Percentiles rank a stretch among this genome's conserved stretches.
These are phyloP conservation scores for Recurvirostra avosetta DNA, from an alignment of 2,113 vertebrate genomes.

Conservation along the genomic window DNA sequence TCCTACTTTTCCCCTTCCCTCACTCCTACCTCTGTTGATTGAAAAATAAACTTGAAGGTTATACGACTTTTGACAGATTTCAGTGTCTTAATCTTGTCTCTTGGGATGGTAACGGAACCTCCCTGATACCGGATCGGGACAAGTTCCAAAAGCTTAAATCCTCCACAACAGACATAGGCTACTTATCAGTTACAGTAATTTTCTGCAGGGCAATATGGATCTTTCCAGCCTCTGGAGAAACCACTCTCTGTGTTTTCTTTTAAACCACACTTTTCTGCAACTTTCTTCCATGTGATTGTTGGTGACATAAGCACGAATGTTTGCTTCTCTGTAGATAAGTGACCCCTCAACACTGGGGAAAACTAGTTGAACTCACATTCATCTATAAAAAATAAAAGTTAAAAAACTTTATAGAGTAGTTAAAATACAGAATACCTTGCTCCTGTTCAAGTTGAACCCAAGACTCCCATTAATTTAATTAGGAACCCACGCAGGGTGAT, in stretches of 20 bases:
- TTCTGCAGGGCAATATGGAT: not conserved
- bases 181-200: not conserved
- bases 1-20: too few species aligned
- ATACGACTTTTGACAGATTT: too few species aligned
- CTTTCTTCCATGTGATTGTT: not conserved
- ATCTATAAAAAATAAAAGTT: not conserved
- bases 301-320: not conserved
- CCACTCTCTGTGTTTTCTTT: not conserved
- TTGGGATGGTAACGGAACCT: too few species aligned
- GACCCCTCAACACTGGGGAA: not conserved
- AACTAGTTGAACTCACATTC: not conserved
- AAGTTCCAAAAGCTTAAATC: not conserved
- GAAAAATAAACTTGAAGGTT: too few species aligned
- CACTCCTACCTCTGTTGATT: too few species aligned
- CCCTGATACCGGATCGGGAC: too few species aligned
- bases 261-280: not conserved
- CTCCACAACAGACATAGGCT: not conserved
- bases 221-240: not conserved
- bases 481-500: not conserved
- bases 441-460: not conserved
- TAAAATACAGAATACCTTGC: not conserved
- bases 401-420: not conserved
- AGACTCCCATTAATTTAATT: not conserved
- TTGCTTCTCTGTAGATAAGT: not conserved
- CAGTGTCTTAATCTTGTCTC: too few species aligned